Evolutionary conservation across 1,140 invertebrate species (phyloP), one percentile per base, ranked within the genome.

Genomic region (Uloborus diversus): DNA sequence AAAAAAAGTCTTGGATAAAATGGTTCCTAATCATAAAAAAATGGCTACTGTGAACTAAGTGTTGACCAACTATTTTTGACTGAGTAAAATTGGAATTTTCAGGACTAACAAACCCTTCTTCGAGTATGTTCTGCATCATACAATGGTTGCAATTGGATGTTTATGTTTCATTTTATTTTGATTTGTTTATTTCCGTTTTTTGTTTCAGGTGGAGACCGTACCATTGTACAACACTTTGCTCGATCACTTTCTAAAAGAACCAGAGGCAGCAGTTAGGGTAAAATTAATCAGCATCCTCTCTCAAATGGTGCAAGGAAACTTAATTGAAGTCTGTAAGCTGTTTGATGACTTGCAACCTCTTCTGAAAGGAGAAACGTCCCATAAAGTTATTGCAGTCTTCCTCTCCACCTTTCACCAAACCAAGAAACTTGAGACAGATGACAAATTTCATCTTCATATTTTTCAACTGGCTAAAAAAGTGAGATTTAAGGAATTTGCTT

Each of bases 321-420:
- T 65, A 28, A 61, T 81, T 84, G 32, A 68, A 70, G 25, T 73
- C 27, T 81, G 85, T 83, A 75, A 85, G 81, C 90, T 93, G 53
- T 89, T 93, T 42, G 93, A 94, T 82, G 92, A 94, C 87, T 92
- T 93, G 13, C 90, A 93, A 28, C 88, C 89, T 71, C 86, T 95
- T 57, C 84, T 94, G 65, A 92, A 92, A 85, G 91, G 91, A 83
- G 93, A 95, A 88, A 90, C 90, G 73, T 95, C 94, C 0, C 93
- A 94, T 83, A 93, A 94, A 87, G 94, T 94, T 56, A 90, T 93
- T 82, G 91, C 92, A 65, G 91, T 93, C 86, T 92, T 92, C 1
- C 88, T 94, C 75, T 90, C 90, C 59, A 92, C 92, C 59, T 85
- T 93, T 30, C 84, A 92, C 25, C 90, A 91, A 85, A 85, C 94